Conservation (phyloP, 2,797 vertebrate genomes). For the Hylomyscus alleni region DNA sequence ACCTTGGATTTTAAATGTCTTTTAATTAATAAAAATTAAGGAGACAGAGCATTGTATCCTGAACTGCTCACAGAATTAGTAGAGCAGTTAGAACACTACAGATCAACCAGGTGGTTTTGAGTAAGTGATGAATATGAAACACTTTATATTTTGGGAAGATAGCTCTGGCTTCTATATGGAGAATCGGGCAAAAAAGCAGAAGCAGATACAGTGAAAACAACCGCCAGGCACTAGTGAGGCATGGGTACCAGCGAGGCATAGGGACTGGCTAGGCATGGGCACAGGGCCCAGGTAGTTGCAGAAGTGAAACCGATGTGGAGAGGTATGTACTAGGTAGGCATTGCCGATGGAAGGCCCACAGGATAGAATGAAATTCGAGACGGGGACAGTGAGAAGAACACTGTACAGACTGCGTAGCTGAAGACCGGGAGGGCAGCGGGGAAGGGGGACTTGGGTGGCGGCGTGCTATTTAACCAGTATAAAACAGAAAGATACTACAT, state of each 20-base stretch:
- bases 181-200: not conserved
- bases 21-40: conserved; percentile 34
- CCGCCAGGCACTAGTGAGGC: not conserved
- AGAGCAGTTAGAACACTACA: not conserved
- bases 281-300: rapidly evolving
- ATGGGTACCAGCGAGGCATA: too few species aligned
- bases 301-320: not conserved
- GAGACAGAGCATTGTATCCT: not conserved
- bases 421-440: not conserved
- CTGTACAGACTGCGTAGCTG: not conserved
- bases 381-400: not conserved
- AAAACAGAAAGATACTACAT: not conserved
- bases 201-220: not conserved
- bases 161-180: not conserved
- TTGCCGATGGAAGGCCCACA: not conserved
- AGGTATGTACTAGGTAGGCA: not conserved
- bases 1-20: not conserved
- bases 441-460: rapidly evolving
- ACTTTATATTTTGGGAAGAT: not conserved
- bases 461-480: not conserved
- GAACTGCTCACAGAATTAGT: not conserved
- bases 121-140: not conserved
- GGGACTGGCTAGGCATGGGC: not conserved
- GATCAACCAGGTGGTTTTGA: not conserved
- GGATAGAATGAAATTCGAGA: not conserved